A percentile compares a stretch with the other conserved stretches of the same genome.
phyloP scores from a whole-genome alignment of 2,113 vertebrate species.

The Paratilapia polleni region DNA sequence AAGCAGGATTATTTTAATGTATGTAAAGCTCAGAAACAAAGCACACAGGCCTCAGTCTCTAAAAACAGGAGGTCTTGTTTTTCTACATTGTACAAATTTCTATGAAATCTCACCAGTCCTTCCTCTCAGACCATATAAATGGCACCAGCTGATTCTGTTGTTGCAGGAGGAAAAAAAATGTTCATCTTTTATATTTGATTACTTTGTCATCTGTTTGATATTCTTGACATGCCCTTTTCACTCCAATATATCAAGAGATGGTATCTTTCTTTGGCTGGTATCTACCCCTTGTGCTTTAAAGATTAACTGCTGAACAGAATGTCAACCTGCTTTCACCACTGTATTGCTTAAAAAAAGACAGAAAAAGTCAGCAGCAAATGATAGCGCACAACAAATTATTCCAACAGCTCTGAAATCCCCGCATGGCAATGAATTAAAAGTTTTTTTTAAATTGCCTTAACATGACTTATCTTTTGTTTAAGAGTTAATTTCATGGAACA shows the following conservation, averaged over 20 bases:
- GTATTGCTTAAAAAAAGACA: not conserved
- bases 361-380: constrained; percentile 2
- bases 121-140: constrained; percentile 18
- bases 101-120: constrained; percentile 4
- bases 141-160: constrained; percentile 32
- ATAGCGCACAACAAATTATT: constrained; percentile 12
- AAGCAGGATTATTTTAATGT: constrained; percentile 58
- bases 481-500: constrained; percentile 69
- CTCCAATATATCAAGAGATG: constrained; percentile 55
- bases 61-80: constrained; percentile 16
- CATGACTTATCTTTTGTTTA: constrained; percentile 61
- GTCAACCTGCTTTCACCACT: constrained; percentile 58
- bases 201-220: constrained; percentile 58
- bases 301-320: constrained; percentile 63
- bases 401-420: constrained; percentile 48
- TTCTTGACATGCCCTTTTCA: constrained; percentile 70
- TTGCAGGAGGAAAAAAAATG: not conserved
- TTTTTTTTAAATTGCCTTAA: constrained; percentile 36
- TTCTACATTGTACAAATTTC: constrained; percentile 16
- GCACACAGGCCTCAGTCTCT: not conserved
- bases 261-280: constrained; percentile 54
- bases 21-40: constrained; percentile 55
- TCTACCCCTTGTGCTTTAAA: constrained; percentile 59
- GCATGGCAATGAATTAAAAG: not conserved
- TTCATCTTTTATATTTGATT: constrained; percentile 57